Base-by-base conservation (phyloP, 2,888 invertebrate genomes). In the Blastobasis adustella region DNA sequence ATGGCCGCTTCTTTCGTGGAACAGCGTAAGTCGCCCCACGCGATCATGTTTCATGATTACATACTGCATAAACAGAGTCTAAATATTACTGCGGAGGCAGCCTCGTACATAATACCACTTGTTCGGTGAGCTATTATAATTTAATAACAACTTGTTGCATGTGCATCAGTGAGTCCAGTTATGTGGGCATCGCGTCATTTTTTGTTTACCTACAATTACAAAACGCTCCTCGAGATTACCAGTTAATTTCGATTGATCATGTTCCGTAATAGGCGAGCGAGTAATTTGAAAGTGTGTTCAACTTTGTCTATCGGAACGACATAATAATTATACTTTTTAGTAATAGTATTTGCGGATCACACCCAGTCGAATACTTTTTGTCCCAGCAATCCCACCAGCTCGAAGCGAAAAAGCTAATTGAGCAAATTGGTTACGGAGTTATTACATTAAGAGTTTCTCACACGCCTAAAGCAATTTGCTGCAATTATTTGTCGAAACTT, bases 71-170 rank as follows among this genome's bases (percentile, higher is more conserved):
- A 47, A 45, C 49, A 40, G 43, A 49, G 42, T 45, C 47, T 54
- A 54, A 54, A 54, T 52, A 42, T 42, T 6, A 52, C 49, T 47
- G 44, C 49, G 49, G 49, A 43, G 47, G 41, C 40, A 47, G 23
- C 43, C 44, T 46, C 45, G 47, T 42, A 47, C 49, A 54, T 54
- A 52, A 54, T 54, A 47, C 45, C 40, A 54, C 45, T 50, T 45
- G 45, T 40, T 44, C 23, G 40, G 47, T 47, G n/a, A 52, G 49
- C 51, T 54, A 52, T 52, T 52, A 54, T 54, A 54, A 54, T 47
- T 51, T 51, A 51, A 49, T 54, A 54, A 52, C 54, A 37, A 47
- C 51, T 47, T 52, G 51, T 51, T 54, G 45, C 50, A 45, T 23
- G 23, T 36, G 39, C 49, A 23, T 23, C 23, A 23, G 45, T 54